Base-by-base conservation (phyloP, 2,797 vertebrate species). In the Coregonus ussuriensis region DNA sequence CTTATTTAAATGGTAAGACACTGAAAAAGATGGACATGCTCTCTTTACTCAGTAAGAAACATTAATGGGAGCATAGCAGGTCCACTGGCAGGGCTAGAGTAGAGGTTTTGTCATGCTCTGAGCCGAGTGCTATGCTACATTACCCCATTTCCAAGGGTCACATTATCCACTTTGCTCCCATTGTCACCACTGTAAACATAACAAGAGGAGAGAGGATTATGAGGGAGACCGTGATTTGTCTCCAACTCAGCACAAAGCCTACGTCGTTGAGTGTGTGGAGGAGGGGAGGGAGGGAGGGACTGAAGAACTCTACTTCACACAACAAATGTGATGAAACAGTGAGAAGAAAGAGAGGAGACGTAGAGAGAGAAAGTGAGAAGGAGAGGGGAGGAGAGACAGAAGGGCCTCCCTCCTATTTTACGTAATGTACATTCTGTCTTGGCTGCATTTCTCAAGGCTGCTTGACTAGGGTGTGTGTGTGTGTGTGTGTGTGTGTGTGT, bases 371-470 rank as follows among this genome's bases (percentile, higher is more conserved):
- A 53, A 62, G 63, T 79, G 56, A 51, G 4, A 70, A 13, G 21
- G 16, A 56, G 53, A 68, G 68, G 35, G 79, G 74, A 59, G 41
- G 41, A 47, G 41, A 75, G 74, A 37, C 54, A 62, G 75, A 79
- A 85, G 88, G 56, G 67, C 84, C 41, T 62, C 72, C 80, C 86
- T 91, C 92, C 84, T 87, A 86, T 83, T 83, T 83, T 91, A 47
- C 9, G 9, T 93, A 89, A 94, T 94, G 90, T 94, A 94, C 94
- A 93, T 93, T 95, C 94, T 95, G 92, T 90, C 93, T 47, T 47
- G 41, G 41, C 41, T 47, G 9, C 9, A 13, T 13, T 47, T 47
- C 41, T 91, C 93, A 94, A 95, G 93, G 94, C 91, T 94, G 93
- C 91, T 80, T 89, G 89, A 86, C 72, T 79, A 68, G 78, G 6